Conservation (phyloP, 2,113 vertebrate genomes). For the Calypte anna region DNA sequence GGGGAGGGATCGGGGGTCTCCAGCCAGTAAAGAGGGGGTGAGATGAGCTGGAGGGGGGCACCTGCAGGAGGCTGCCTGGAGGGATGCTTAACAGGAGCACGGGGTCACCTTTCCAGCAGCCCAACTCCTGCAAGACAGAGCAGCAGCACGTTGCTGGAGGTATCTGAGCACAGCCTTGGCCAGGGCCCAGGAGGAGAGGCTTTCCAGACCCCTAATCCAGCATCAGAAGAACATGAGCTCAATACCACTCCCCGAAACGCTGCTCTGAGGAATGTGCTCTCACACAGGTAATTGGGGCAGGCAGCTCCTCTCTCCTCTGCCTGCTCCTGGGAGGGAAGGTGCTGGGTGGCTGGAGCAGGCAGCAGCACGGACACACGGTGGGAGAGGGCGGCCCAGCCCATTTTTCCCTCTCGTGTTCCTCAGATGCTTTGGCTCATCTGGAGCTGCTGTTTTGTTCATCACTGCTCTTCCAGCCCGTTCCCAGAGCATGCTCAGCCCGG, state of each 20-base stretch:
- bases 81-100: neutral
- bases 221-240: constrained; percentile 44
- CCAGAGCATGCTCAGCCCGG: constrained; percentile 54
- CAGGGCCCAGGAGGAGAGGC: constrained; percentile 18
- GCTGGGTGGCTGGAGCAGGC: neutral
- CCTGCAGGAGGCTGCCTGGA: neutral
- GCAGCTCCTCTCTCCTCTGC: neutral
- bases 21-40: neutral
- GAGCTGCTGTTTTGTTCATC: constrained; percentile 71
- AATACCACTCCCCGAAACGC: neutral
- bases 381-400: neutral
- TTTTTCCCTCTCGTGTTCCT: neutral
- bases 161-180: constrained; percentile 46
- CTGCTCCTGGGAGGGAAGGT: neutral
- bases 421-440: constrained; percentile 37
- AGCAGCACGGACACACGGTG: rapidly evolving
- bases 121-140: constrained; percentile 6
- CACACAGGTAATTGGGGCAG: neutral
- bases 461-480: constrained; percentile 19
- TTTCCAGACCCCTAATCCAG: constrained; percentile 56
- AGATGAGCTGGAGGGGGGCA: neutral
- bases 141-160: neutral
- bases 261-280: constrained; percentile 24
- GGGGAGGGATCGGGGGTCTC: neutral
- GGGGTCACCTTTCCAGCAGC: constrained; percentile 19